phyloP scores from a whole-genome alignment of 1,140 invertebrate species.

The Anastrepha obliqua region DNA sequence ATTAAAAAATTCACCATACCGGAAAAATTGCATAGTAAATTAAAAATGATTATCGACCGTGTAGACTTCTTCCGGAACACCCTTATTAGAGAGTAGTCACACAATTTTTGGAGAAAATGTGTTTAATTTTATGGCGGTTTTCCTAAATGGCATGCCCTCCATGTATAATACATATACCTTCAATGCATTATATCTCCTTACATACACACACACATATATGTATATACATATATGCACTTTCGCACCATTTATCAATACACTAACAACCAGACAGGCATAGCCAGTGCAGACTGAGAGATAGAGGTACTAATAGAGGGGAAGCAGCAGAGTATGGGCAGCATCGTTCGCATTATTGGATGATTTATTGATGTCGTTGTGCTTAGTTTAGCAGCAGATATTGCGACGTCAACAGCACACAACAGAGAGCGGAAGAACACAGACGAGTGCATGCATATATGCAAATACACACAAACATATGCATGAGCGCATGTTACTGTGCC shows the following conservation, averaged over 20 bases:
- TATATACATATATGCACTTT: not conserved
- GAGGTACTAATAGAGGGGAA: too few relatives aligned
- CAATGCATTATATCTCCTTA: too few relatives aligned
- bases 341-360: conserved; percentile 69
- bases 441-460: not conserved
- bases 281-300: not conserved
- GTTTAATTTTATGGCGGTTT: too few relatives aligned
- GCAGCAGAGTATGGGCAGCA: not conserved
- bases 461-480: not conserved
- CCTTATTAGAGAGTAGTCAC: too few relatives aligned
- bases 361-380: conserved; percentile 73
- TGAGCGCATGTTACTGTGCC: not conserved
- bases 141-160: too few relatives aligned
- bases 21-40: too few relatives aligned
- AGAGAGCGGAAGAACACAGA: not conserved
- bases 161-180: too few relatives aligned
- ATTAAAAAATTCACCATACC: too few relatives aligned
- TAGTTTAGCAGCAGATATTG: conserved; percentile 62
- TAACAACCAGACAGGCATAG: not conserved
- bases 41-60: too few relatives aligned
- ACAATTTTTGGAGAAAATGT: too few relatives aligned
- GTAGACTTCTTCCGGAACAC: too few relatives aligned
- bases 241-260: not conserved
- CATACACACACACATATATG: not conserved
- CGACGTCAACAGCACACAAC: conserved; percentile 34